Base-by-base conservation (phyloP, 2,888 invertebrate species). In the Papilio demoleus region DNA sequence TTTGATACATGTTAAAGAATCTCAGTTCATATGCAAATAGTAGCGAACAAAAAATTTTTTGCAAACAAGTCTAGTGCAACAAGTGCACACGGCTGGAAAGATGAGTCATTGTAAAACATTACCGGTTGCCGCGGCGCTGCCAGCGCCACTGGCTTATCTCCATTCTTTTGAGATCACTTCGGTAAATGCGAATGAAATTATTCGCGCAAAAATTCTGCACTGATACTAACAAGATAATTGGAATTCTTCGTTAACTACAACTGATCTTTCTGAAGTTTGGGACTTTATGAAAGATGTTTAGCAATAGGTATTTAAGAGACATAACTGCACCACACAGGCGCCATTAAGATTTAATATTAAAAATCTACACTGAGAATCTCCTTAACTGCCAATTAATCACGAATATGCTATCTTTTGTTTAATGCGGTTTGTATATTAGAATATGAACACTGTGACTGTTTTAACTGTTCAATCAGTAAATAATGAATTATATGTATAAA, bases 61-160 rank as follows among this genome's bases (percentile, higher is more conserved):
- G 50, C 47, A 63, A 14, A 50, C 50, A 24, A 58, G 36, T 61
- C 63, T 70, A 70, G 62, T 66, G 36, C 31, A 67, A 60, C 34
- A 59, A 50, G 63, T 11, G 42, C 47, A 34, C 53, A 50, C 53
- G 45, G 24, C 22, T 24, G 56, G 59, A 31, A 50, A 53, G 53
- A 53, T 53, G 53, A 53, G n/a, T 53, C 53, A 53, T 53, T 53
- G 53, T 27, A 27, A 53, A 53, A 53, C 53, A 61, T 42, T 40
- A 66, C 58, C 58, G 58, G 31, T 59, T 17, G 59, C 60, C 27
- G 50, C 42, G 6, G 17, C 19, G 64, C 42, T 19, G 17, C 17
- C 42, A 45, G 42, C 17, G 42, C 42, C 19, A 45, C 42, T 19
- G 53, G 27, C 53, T 27, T 53, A 53, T 53, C 53, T 53, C 53